Evolutionary conservation across 1,140 invertebrate species (phyloP).

Genomic region (honey bee (Apis mellifera)): Amel_HAv3.1 CM009931.2:21520501-21521000

Average conservation of each 20-base stretch:
- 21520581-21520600: background rate
- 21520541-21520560: conserved; percentile 18
- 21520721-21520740: background rate
- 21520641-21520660: background rate
- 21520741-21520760: background rate
- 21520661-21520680: background rate
- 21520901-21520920: background rate
- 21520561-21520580: background rate
- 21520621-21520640: conserved; percentile 4
- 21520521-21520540: background rate
- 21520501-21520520: conserved; percentile 58
- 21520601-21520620: background rate
- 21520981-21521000: background rate
- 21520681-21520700: background rate
- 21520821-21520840: background rate
- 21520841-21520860: background rate
- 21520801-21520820: background rate
- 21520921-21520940: too few relatives aligned
- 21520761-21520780: background rate
- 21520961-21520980: background rate
- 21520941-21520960: background rate
- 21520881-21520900: background rate
- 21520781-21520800: background rate
- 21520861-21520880: background rate
- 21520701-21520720: background rate